These are phyloP conservation scores for Erethizon dorsatum DNA, from an alignment of 2,797 vertebrate genomes.

Conservation along the genomic window DNA sequence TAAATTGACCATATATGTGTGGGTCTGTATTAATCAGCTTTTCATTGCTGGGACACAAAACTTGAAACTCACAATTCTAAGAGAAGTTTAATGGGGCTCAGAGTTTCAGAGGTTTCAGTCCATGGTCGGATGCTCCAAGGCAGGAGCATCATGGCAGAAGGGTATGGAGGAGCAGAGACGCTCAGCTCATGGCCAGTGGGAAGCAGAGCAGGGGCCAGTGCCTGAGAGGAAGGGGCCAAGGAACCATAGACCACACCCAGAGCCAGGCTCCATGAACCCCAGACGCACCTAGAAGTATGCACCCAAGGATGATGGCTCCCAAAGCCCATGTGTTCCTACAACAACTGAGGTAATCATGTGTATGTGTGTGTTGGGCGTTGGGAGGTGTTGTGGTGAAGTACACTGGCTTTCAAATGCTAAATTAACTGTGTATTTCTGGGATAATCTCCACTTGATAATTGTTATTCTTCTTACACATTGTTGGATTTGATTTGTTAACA, in stretches of 20 bases:
- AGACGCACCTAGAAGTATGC: not conserved
- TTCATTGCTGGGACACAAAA: not conserved
- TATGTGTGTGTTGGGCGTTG: not conserved
- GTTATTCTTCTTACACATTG: not conserved
- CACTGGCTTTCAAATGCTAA: conserved; percentile 1
- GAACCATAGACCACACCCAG: not conserved
- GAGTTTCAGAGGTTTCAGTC: not conserved
- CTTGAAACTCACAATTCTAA: not conserved
- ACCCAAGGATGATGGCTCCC: not conserved
- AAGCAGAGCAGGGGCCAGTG: not conserved
- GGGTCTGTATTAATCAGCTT: not conserved
- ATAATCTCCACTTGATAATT: not conserved
- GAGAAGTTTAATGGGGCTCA: not conserved
- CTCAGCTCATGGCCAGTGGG: not conserved
- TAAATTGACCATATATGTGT: not conserved
- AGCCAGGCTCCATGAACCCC: not conserved
- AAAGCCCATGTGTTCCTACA: not conserved
- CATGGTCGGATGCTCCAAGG: not conserved
- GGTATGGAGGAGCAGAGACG: not conserved
- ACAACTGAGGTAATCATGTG: not conserved
- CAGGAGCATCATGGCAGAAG: not conserved
- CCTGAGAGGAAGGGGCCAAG: not conserved
- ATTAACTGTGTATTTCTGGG: not conserved
- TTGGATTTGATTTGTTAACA: not conserved
- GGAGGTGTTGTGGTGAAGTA: not conserved